These are phyloP conservation scores for Gerris lacustris DNA, from an alignment of 2,888 invertebrate genomes.

Conservation along the genomic window DNA sequence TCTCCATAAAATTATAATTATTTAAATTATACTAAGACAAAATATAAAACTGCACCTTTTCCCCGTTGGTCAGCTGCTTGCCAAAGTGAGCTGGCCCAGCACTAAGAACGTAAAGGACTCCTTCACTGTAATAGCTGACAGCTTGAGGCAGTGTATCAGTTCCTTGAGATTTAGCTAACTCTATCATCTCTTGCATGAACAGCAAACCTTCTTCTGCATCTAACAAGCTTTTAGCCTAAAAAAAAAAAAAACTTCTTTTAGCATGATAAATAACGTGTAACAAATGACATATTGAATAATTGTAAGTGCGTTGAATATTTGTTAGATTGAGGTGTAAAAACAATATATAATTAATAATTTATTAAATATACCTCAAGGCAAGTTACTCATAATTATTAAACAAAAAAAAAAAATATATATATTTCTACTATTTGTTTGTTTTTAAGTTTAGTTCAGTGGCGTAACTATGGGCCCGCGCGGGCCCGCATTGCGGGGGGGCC, in stretches of 20 bases:
- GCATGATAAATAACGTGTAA: conserved; percentile 17
- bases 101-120: conserved; percentile 40
- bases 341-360: too few relatives aligned
- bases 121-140: conserved; percentile 39
- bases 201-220: conserved; percentile 84
- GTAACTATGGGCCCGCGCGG: too few relatives aligned
- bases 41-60: conserved; percentile 35
- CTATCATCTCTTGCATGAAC: conserved; percentile 96
- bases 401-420: too few relatives aligned
- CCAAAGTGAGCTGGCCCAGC: conserved; percentile 92
- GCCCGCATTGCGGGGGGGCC: too few relatives aligned
- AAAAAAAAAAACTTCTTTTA: conserved; percentile 1
- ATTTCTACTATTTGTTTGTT: too few relatives aligned
- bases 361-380: too few relatives aligned
- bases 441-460: too few relatives aligned
- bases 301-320: conserved; percentile 4
- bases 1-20: not conserved
- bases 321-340: not conserved
- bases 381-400: too few relatives aligned
- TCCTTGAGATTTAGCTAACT: conserved; percentile 63
- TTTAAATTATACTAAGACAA: not conserved
- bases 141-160: conserved; percentile 45
- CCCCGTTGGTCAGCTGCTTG: conserved; percentile 49
- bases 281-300: conserved; percentile 8
- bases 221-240: conserved; percentile 67